phyloP scores from a whole-genome alignment of 2,888 invertebrate species.

The Leucania comma region DNA sequence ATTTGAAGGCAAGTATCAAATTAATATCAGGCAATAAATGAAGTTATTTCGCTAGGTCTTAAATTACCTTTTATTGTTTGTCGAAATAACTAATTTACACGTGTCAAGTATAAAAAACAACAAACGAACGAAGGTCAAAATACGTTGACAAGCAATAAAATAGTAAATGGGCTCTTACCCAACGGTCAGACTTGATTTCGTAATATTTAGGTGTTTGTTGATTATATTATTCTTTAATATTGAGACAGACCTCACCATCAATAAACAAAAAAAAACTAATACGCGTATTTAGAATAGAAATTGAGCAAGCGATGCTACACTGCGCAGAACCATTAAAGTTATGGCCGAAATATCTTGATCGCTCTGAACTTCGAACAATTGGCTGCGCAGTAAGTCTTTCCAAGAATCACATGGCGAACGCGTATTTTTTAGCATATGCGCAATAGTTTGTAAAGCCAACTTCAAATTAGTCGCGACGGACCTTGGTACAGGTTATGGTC shows the following conservation, averaged over 20 bases:
- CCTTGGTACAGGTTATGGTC: no score
- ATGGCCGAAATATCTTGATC: no score
- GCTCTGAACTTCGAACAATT: no score
- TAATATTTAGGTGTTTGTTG: constrained; percentile 12
- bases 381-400: no score
- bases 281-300: neutral
- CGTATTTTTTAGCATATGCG: no score
- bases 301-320: neutral
- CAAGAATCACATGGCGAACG: no score
- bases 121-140: neutral
- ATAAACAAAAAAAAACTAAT: constrained; percentile 17
- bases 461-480: no score
- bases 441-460: no score
- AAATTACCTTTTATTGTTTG: constrained; percentile 17
- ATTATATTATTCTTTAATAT: constrained; percentile 7
- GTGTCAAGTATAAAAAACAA: constrained; percentile 15
- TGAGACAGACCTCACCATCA: neutral
- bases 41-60: neutral
- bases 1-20: constrained; percentile 27
- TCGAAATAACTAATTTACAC: constrained; percentile 6
- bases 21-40: constrained; percentile 7
- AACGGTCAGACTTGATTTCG: constrained; percentile 16
- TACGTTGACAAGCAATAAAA: constrained; percentile 8
- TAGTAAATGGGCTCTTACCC: neutral
- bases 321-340: neutral